Conservation (phyloP, 2,113 vertebrate genomes). For the Syrmaticus mikado region DNA sequence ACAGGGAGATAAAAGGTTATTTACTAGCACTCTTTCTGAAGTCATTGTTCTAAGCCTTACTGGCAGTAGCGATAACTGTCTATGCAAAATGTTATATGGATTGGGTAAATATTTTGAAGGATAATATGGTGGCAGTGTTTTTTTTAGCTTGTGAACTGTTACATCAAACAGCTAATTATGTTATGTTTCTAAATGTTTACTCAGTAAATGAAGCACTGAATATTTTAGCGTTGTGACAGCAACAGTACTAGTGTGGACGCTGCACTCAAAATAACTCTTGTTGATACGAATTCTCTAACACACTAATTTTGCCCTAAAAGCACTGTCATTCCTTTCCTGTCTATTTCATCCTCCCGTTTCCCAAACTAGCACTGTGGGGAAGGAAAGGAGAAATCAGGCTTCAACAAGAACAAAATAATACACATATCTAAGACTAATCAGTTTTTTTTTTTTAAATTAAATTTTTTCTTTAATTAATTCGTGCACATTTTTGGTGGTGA, state of each 20-base stretch:
- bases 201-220: conserved; percentile 26
- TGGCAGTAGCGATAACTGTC: background rate
- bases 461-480: background rate
- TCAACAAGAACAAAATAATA: background rate
- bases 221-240: conserved; percentile 37
- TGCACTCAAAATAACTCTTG: background rate
- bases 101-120: conserved; percentile 66
- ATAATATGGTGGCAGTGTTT: conserved; percentile 54
- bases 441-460: too few relatives aligned
- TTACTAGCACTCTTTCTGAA: conserved; percentile 25
- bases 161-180: conserved; percentile 57
- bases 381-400: background rate
- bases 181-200: conserved; percentile 63
- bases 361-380: background rate
- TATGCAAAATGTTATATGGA: conserved; percentile 34
- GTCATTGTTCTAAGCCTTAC: conserved; percentile 2
- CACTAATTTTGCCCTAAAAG: background rate
- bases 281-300: background rate
- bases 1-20: conserved; percentile 8
- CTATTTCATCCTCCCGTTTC: background rate
- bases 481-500: background rate
- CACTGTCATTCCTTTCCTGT: background rate
- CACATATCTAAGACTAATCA: background rate
- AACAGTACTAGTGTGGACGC: background rate
- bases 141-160: conserved; percentile 59